phyloP scores from a whole-genome alignment of 2,113 vertebrate species.

The Murina feae region DNA sequence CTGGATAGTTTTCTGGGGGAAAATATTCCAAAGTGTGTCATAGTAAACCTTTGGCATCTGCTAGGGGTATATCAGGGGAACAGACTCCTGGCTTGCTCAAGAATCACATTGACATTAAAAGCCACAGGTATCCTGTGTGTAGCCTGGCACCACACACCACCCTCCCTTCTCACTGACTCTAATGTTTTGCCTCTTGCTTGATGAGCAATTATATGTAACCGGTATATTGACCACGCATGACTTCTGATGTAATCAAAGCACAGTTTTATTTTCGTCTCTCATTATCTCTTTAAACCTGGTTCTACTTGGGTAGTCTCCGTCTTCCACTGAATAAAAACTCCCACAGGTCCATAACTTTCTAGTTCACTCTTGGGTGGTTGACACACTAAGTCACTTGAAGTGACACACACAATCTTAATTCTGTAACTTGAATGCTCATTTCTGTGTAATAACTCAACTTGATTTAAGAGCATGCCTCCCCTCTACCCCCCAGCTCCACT shows the following conservation, averaged over 20 bases:
- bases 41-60: conserved; percentile 47
- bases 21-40: conserved; percentile 51
- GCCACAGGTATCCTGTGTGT: conserved; percentile 32
- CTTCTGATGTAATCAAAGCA: conserved; percentile 46
- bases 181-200: background rate
- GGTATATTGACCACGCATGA: conserved; percentile 10
- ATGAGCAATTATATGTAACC: conserved; percentile 50
- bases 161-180: background rate
- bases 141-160: background rate
- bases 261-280: conserved; percentile 14
- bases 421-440: background rate
- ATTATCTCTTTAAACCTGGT: conserved; percentile 40
- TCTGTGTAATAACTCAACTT: conserved; percentile 16
- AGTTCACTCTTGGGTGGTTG: background rate
- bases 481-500: background rate
- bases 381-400: background rate
- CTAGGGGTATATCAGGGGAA: conserved; percentile 8
- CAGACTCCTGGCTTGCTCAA: conserved; percentile 23
- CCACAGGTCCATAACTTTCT: background rate
- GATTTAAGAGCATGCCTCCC: background rate
- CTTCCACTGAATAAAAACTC: background rate
- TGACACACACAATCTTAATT: background rate
- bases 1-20: conserved; percentile 35
- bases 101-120: conserved; percentile 57
- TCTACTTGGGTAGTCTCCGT: background rate